phyloP scores from a whole-genome alignment of 2,888 invertebrate genomes.

The Brassicogethes aeneus region DNA sequence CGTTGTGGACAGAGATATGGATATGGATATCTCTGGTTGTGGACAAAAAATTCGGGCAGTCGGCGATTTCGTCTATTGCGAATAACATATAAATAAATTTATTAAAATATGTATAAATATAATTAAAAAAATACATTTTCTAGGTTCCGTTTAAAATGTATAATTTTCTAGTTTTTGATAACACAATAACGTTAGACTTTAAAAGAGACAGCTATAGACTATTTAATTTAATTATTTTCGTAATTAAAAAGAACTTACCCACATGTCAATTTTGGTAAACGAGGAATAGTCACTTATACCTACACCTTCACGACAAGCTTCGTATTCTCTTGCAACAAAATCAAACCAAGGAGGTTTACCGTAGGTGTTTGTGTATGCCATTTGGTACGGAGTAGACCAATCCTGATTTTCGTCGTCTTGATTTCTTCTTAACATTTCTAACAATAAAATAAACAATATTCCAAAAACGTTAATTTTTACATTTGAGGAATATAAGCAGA shows the following conservation, averaged over 20 bases:
- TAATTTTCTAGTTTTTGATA: no score
- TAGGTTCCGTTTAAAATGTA: no score
- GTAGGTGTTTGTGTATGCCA: conserved; percentile 75
- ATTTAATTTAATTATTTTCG: no score
- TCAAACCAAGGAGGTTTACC: conserved; percentile 93
- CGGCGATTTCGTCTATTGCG: no score
- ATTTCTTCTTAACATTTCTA: not conserved
- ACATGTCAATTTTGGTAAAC: conserved; percentile 91
- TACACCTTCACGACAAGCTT: conserved; percentile 85
- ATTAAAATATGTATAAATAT: no score
- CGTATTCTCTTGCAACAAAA: conserved; percentile 79
- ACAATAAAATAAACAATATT: conserved; percentile 2
- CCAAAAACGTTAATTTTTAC: conserved; percentile 1
- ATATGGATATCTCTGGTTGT: no score
- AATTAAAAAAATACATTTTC: no score
- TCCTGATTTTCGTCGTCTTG: conserved; percentile 27
- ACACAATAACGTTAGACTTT: no score
- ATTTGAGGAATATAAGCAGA: not conserved
- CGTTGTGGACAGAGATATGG: no score
- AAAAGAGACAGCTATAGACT: no score
- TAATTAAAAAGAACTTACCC: conserved; percentile 55
- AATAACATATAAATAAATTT: no score
- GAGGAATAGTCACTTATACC: conserved; percentile 95
- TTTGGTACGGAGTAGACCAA: conserved; percentile 51
- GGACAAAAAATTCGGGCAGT: no score